These are phyloP conservation scores for Asobara japonica DNA, from an alignment of 1,140 invertebrate genomes.

Conservation along the genomic window DNA sequence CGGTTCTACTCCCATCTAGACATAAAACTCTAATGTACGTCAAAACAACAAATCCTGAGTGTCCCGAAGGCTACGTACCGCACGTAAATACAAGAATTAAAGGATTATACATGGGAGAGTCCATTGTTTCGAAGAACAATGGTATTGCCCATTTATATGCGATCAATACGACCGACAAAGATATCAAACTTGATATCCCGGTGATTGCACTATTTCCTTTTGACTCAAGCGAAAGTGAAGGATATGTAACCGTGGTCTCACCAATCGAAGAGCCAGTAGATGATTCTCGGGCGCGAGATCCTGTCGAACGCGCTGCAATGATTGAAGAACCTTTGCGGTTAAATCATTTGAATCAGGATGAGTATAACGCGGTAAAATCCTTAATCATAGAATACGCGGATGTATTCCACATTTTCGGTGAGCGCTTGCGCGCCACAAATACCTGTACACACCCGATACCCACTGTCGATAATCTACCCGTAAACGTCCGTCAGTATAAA, in stretches of 20 bases:
- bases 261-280: background rate
- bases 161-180: background rate
- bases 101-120: background rate
- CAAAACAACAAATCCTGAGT: background rate
- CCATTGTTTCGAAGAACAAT: background rate
- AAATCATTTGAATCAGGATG: background rate
- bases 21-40: background rate
- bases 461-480: background rate
- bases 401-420: background rate
- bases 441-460: background rate
- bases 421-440: slow-evolving; percentile 1
- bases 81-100: background rate
- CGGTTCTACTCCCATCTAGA: background rate
- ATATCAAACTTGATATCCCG: background rate
- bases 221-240: background rate
- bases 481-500: slow-evolving; percentile 5
- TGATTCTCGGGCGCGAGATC: background rate
- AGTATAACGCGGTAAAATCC: background rate
- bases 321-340: background rate
- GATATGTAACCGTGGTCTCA: background rate
- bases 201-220: background rate
- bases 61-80: background rate
- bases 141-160: slow-evolving; percentile 1
- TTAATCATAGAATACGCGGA: background rate
- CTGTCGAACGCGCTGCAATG: background rate